phyloP scores from a whole-genome alignment of 2,797 vertebrate genomes.

The Pelodytes ibericus region DNA sequence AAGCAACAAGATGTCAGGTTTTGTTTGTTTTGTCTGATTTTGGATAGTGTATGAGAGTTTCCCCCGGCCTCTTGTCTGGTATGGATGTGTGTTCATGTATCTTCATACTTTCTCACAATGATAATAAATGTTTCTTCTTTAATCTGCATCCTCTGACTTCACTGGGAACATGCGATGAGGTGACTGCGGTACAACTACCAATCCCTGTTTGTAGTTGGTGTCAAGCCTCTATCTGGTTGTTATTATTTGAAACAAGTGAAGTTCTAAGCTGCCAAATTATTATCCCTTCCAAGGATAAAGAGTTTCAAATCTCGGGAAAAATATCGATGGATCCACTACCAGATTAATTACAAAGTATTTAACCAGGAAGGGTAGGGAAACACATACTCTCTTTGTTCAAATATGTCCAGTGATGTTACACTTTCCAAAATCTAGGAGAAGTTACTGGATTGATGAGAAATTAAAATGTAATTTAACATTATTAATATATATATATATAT shows the following conservation, averaged over 20 bases:
- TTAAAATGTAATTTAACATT: too few species aligned
- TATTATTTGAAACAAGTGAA: too few species aligned
- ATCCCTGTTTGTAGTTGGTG: background rate
- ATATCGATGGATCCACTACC: background rate
- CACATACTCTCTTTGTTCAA: too few species aligned
- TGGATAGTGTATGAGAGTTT: background rate
- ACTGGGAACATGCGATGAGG: background rate
- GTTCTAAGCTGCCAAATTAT: too few species aligned
- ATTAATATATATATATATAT: too few species aligned
- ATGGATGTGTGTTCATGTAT: slow-evolving; percentile 34
- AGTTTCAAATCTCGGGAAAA: background rate
- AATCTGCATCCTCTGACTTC: slow-evolving; percentile 1
- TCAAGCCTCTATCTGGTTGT: too few species aligned
- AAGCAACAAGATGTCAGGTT: slow-evolving; percentile 44
- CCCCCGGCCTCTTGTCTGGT: slow-evolving; percentile 22
- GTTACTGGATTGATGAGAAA: too few species aligned
- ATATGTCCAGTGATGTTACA: too few species aligned
- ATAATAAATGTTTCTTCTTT: slow-evolving; percentile 33
- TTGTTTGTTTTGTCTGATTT: slow-evolving; percentile 47
- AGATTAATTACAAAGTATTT: too few species aligned
- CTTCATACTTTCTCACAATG: slow-evolving; percentile 49
- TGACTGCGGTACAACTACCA: background rate
- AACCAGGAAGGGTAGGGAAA: too few species aligned
- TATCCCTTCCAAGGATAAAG: too few species aligned
- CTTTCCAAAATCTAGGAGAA: too few species aligned